Evolutionary conservation across 92 coral and sea anemone genomes (phyloP), one percentile per base, ranked within the genome.

Genomic region (Heliopora coerulea): DNA sequence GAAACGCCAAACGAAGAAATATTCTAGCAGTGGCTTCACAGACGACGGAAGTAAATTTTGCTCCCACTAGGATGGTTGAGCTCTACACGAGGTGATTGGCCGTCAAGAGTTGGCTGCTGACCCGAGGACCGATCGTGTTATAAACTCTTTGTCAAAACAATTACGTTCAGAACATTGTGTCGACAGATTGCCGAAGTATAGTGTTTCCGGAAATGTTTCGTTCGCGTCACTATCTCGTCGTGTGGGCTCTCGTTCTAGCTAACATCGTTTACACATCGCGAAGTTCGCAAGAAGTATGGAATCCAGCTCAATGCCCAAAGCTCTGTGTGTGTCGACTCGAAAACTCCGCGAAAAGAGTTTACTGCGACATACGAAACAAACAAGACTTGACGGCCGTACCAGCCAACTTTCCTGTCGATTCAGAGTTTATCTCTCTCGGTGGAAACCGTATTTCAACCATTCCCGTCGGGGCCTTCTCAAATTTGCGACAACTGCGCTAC

Each of bases 401-500:
- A 19, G 27, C 74, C 72, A 82, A 72, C 21, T 68, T 93, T 76
- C 98, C 98, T 20, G 41, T 32, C 28, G 61, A 79, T 75, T 81
- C 88, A 12, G 74, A 82, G 54, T 40, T 83, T 56, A 60, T 93
- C 59, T 87, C 96, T 27, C 85, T 93, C 28, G 75, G 76, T 42
- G 83, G 80, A 44, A 93, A 93, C 78, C 72, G 48, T 54, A 78
- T 93, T 65, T 54, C 87, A 44, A 73, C 70, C 79, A 90, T 93
- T 35, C 75, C 87, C 42, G 86, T 68, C 17, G 65, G 72, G 29
- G 87, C 83, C 52, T 87, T 93, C 40, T 68, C 67, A 78, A 90
- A 87, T 46, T 81, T 93, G 72, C 88, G 91, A 37, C 54, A 82
- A 8, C 65, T 93, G 72, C 83, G 54, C 50, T 74, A 85, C 61